These are phyloP conservation scores for Herpetotheres cachinnans DNA, from an alignment of 2,113 vertebrate species.

Conservation along the genomic window DNA sequence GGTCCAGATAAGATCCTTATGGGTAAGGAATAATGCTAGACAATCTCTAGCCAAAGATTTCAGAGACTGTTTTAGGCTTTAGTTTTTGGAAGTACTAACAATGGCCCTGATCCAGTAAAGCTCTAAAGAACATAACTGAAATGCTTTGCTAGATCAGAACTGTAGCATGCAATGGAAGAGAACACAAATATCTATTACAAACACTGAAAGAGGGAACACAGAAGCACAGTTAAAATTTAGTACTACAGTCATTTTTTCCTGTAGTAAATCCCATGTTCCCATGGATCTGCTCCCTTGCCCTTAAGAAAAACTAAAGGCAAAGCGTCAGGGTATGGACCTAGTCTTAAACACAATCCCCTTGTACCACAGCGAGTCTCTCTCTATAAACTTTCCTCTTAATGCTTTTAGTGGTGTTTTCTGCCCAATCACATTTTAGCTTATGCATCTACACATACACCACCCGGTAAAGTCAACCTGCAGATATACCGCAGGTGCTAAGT, in stretches of 20 bases:
- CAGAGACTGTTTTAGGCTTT: constrained; percentile 34
- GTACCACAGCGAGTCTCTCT: not conserved
- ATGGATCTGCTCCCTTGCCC: not conserved
- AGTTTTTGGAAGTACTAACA: constrained; percentile 42
- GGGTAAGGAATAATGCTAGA: constrained; percentile 23
- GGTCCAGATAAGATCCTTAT: constrained; percentile 49
- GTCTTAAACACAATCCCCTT: not conserved
- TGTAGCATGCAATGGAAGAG: not conserved
- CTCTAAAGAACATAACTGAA: constrained; percentile 31
- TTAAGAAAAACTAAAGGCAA: not conserved
- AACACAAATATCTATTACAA: constrained; percentile 9
- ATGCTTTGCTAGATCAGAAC: not conserved
- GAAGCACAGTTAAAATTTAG: not conserved
- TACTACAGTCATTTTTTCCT: not conserved
- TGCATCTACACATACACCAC: not conserved
- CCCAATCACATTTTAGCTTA: not conserved
- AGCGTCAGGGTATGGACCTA: not conserved
- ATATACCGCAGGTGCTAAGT: not conserved
- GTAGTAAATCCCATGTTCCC: not conserved
- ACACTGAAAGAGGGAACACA: not conserved
- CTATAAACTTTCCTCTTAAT: not conserved
- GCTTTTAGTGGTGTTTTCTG: not conserved
- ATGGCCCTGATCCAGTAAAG: constrained; percentile 48
- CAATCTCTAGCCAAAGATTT: constrained; percentile 37
- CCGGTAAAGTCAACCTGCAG: not conserved